Evolutionary conservation across 2,113 vertebrate genomes (phyloP), one percentile per base, ranked within the genome.

Genomic region (Sardina pilchardus): DNA sequence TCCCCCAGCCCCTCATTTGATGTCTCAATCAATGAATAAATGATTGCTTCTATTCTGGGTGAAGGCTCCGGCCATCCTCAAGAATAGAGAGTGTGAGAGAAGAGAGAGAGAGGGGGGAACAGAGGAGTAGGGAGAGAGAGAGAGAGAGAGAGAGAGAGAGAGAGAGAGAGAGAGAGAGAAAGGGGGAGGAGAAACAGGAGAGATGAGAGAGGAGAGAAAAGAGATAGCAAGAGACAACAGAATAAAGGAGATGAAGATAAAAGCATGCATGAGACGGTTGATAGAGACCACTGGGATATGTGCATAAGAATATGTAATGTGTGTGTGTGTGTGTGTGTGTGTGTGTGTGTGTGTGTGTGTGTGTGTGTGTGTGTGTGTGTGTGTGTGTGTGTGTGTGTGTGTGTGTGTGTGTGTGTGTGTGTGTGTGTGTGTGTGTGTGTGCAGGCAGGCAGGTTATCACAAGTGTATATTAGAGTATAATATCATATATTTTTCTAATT

Each of bases 11-110:
- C 87, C 87, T 89, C 88, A 89, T 93, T 91, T 93, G 93, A 95
- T 93, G 92, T 93, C 94, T 93, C 93, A 94, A 95, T 94, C 93
- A 86, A 95, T 95, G 91, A 95, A 95, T 95, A 94, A 95, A 93
- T 94, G 92, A 95, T 94, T 93, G 92, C 92, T 93, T 93, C 93
- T 95, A 95, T 95, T 94, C 93, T 94, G 91, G 91, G 91, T 86
- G 88, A 89, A 92, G 83, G 88, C 71, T 36, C 71, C 17, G 26
- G 12, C 71, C 71, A 12, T 78, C 34, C 71, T 78, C 71, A 78
- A 78, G 71, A 78, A 89, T 45, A 83, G 86, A 81, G 88, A 89
- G 47, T 89, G 87, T 83, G 90, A 83, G 81, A 87, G 50, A 78
- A 2, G 50, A 84, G 26, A 86, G 85, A 86, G n/a, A 19, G 50